phyloP scores from a whole-genome alignment of 2,113 vertebrate species.

The Dasypus novemcinctus region DNA sequence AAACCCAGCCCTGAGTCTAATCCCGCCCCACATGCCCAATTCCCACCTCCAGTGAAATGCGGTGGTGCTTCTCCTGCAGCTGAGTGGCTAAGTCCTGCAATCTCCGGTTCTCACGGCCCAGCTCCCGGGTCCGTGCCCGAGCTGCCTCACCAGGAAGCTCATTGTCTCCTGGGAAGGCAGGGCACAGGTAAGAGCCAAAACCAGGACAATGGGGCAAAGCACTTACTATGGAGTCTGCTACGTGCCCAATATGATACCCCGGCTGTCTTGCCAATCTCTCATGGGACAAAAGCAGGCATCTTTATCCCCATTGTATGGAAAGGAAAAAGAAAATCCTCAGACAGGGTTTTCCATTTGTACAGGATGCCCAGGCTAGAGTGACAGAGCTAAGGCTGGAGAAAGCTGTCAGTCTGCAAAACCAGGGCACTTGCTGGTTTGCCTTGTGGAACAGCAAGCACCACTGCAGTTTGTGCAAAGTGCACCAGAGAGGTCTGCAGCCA shows the following conservation, averaged over 20 bases:
- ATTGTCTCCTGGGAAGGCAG: conserved; percentile 65
- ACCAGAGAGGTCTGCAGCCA: neutral
- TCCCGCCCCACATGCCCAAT: neutral
- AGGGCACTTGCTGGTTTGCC: neutral
- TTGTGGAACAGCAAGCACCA: neutral
- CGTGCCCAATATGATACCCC: neutral
- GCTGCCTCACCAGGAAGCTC: conserved; percentile 71
- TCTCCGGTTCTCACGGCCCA: conserved; percentile 88
- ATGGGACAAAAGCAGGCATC: neutral
- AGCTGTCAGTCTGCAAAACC: neutral
- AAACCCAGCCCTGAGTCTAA: neutral
- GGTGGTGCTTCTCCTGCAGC: conserved; percentile 93
- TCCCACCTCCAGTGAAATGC: conserved; percentile 92
- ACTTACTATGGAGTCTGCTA: conserved; percentile 21
- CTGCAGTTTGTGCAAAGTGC: neutral
- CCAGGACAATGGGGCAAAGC: neutral
- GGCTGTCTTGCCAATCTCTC: neutral
- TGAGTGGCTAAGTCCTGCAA: conserved; percentile 91
- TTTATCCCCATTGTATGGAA: neutral
- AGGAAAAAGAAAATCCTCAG: conserved; percentile 32
- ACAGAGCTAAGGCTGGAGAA: neutral
- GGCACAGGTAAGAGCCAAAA: neutral
- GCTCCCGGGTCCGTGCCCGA: conserved; percentile 79
- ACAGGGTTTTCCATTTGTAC: neutral
- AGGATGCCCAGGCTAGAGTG: neutral